These are phyloP conservation scores for Acanthisitta chloris DNA, from an alignment of 2,113 vertebrate species.

Conservation along the genomic window DNA sequence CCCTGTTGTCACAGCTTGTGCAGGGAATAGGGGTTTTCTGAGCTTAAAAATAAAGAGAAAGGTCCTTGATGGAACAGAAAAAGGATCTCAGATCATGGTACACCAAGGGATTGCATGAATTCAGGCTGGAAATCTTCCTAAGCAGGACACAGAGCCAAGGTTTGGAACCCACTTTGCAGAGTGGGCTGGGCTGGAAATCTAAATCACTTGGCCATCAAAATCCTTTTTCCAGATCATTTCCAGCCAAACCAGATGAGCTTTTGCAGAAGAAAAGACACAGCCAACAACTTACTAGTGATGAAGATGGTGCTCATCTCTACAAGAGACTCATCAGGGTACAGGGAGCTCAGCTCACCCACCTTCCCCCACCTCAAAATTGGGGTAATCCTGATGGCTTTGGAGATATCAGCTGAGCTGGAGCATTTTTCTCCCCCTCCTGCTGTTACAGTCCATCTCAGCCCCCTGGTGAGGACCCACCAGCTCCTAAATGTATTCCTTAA, in stretches of 20 bases:
- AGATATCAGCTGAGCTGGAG: background rate
- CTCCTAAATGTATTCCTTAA: background rate
- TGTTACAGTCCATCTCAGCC: background rate
- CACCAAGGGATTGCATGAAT: background rate
- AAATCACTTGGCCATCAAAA: background rate
- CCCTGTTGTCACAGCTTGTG: background rate
- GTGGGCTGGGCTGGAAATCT: background rate
- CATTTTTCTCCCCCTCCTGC: background rate
- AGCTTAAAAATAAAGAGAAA: background rate
- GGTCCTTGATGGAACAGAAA: background rate
- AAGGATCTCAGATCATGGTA: background rate
- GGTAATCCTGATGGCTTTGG: background rate
- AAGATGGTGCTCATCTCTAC: background rate
- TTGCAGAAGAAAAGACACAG: background rate
- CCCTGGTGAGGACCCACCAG: fast-evolving
- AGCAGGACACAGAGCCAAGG: fast-evolving
- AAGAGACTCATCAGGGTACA: fast-evolving
- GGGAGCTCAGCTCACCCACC: fast-evolving
- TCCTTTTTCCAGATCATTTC: background rate
- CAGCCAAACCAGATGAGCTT: background rate
- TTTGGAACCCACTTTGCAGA: background rate
- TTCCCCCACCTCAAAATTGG: background rate
- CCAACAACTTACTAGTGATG: background rate
- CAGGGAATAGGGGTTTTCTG: background rate
- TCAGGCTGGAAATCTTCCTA: background rate